Evolutionary conservation across 1,140 invertebrate species (phyloP), one percentile per base, ranked within the genome.

Genomic region (Palaemon carinicauda): DNA sequence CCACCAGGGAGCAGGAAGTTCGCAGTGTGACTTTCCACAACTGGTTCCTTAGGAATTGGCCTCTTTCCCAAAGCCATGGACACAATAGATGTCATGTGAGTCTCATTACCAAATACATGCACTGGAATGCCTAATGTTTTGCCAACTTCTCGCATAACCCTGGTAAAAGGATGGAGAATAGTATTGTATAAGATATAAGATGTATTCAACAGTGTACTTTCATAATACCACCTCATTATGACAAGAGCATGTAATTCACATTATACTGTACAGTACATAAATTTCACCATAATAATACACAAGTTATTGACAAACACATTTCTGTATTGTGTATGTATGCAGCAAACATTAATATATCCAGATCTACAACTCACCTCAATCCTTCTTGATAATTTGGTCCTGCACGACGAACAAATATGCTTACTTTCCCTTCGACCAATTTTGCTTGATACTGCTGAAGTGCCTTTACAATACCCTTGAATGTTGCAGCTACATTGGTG

Each of bases 331-430:
- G 12, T 7, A 4, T 41, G 41, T 41, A 41, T 9, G 7, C 41
- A 41, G 12, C 41, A 41, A 1, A 41, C 12, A 41, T 41, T 41
- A 41, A 41, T 41, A 41, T 12, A 65, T 53, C 31, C 7, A 54
- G 9, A 52, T 33, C 17, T 41, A 10, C 12, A 7, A 71, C 87
- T 90, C 89, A 94, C 94, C 94, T 94, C 5, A 99, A 92, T 15
- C 98, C 98, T 92, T 99, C 98, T 92, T 99, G 99, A 91, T 99
- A 99, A 93, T 99, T 99, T 27, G 98, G 98, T 10, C 99, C 99
- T 71, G 98, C 99, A 89, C 99, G 93, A 89, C 99, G 93, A 3
- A 99, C 98, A 92, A 98, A 99, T 89, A 99, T 98, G 71, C 95
- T 96, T 9, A 99, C 96, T 89, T 97, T 96, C 91, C 98, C 95